Conservation (phyloP, 2,888 invertebrate species). For the Melanostoma scalare region DNA sequence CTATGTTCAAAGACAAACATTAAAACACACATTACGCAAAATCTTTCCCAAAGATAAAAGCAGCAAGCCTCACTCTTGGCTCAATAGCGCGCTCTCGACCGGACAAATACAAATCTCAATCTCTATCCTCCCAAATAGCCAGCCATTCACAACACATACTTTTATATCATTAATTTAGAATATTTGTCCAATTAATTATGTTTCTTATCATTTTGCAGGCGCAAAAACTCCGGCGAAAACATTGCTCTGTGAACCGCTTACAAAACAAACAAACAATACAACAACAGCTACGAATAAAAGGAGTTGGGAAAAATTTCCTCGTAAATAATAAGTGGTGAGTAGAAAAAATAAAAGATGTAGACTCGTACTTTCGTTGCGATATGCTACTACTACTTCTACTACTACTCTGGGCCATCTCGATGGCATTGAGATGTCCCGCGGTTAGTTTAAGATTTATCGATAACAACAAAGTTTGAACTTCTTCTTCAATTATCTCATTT, state of each 20-base stretch:
- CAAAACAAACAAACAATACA: conserved; percentile 4
- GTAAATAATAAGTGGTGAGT: conserved; percentile 59
- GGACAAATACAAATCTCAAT: conserved; percentile 13
- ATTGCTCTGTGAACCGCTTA: conserved; percentile 10
- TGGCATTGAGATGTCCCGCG: conserved; percentile 67
- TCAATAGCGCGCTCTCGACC: background rate
- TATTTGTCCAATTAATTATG: conserved; percentile 71
- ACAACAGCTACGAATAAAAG: conserved; percentile 7
- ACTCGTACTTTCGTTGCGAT: conserved; percentile 37
- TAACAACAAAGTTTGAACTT: conserved; percentile 32
- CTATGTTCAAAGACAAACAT: conserved; percentile 2
- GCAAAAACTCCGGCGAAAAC: conserved; percentile 23
- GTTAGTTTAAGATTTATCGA: conserved; percentile 54
- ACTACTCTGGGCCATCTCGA: conserved; percentile 8
- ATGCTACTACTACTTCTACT: background rate
- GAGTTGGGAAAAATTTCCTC: conserved; percentile 48
- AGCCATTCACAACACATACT: conserved; percentile 31
- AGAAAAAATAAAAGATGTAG: conserved; percentile 13
- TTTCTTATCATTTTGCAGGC: conserved; percentile 68
- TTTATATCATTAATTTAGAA: conserved; percentile 66
- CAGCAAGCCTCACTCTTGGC: conserved; percentile 10
- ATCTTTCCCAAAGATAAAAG: conserved; percentile 14
- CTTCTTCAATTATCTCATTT: conserved; percentile 60
- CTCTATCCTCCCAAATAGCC: background rate
- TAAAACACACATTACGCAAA: conserved; percentile 53